Evolutionary conservation across 1,140 invertebrate genomes (phyloP).

Genomic region (Aphidius ervi): DNA sequence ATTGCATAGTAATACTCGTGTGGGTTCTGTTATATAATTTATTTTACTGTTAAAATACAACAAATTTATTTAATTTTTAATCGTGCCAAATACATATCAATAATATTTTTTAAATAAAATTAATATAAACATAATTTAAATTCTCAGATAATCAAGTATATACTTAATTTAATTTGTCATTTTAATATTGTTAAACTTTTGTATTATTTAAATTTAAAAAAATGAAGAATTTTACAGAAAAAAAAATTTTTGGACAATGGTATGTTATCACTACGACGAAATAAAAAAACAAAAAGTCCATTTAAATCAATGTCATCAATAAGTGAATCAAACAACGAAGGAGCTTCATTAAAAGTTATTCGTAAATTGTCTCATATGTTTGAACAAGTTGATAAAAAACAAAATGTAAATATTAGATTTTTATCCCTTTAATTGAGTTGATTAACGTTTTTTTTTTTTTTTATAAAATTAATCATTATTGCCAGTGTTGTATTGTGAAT

Average conservation of each 20-base stretch:
- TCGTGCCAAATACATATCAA: no score
- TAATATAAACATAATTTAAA: no score
- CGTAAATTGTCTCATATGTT: constrained; percentile 27
- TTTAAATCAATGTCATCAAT: constrained; percentile 49
- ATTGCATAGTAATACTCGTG: no score
- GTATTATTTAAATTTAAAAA: constrained; percentile 4
- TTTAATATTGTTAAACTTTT: constrained; percentile 8
- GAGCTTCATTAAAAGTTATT: constrained; percentile 37
- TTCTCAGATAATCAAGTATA: no score
- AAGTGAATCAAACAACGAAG: constrained; percentile 46
- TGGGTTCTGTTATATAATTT: no score
- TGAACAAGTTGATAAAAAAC: no score
- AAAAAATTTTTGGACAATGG: constrained; percentile 43
- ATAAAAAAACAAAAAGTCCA: constrained; percentile 46
- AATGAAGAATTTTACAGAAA: constrained; percentile 40
- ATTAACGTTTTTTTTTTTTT: constrained; percentile 11
- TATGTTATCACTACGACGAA: constrained; percentile 48
- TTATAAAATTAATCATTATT: not conserved
- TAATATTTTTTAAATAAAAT: no score
- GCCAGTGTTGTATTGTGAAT: not conserved
- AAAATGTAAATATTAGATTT: no score
- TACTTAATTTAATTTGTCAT: not conserved
- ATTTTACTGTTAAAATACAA: no score
- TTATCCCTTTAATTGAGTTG: not conserved
- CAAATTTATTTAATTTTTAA: no score